These are phyloP conservation scores for Pristiophorus japonicus DNA, from an alignment of 2,113 vertebrate species.

Conservation along the genomic window DNA sequence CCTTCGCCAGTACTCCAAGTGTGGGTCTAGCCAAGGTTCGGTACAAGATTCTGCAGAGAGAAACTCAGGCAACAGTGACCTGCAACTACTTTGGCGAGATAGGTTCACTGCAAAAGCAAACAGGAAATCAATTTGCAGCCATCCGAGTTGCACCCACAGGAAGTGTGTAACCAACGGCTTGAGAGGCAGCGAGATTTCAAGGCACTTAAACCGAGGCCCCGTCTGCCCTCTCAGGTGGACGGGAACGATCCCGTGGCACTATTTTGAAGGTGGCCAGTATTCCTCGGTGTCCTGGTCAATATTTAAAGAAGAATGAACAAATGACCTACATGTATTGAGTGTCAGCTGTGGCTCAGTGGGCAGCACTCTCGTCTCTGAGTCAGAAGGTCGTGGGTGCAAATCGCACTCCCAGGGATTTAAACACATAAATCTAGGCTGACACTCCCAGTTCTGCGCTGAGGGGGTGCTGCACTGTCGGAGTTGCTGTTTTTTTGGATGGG, in stretches of 20 bases:
- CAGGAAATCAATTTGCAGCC: background rate
- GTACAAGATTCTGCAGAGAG: background rate
- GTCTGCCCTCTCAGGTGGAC: background rate
- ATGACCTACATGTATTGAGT: too few relatives aligned
- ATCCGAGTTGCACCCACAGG: background rate
- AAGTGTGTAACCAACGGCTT: background rate
- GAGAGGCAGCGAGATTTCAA: background rate
- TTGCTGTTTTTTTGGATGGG: too few relatives aligned
- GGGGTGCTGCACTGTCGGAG: too few relatives aligned
- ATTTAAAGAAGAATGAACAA: too few relatives aligned
- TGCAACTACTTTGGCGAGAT: background rate
- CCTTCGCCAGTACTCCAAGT: background rate
- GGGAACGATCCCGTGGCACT: background rate
- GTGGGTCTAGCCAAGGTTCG: background rate
- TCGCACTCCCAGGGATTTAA: too few relatives aligned
- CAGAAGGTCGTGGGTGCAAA: too few relatives aligned
- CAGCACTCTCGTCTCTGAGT: too few relatives aligned
- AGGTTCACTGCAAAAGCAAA: background rate
- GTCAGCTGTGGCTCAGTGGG: too few relatives aligned
- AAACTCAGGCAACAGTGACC: background rate
- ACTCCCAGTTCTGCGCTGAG: too few relatives aligned
- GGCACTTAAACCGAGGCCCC: background rate
- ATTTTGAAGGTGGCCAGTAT: background rate
- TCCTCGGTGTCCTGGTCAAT: background rate
- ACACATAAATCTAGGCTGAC: too few relatives aligned